A percentile compares a stretch with the other conserved stretches of the same genome.
These are phyloP conservation scores for Platycheirus rosarum DNA, from an alignment of 2,888 invertebrate genomes.

Conservation along the genomic window DNA sequence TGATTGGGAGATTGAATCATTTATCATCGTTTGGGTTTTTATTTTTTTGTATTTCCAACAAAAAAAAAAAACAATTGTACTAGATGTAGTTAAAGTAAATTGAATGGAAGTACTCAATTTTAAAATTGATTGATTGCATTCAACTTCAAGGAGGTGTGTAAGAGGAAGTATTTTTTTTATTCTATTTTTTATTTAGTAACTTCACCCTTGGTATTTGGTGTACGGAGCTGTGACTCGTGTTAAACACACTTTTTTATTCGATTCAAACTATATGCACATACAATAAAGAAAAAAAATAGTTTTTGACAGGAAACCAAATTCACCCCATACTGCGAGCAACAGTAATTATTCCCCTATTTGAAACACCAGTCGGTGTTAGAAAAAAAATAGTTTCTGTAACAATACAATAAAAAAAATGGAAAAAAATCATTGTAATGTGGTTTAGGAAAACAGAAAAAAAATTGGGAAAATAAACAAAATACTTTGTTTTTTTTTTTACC, in stretches of 20 bases:
- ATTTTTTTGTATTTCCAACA: not conserved
- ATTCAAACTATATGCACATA: constrained; percentile 18
- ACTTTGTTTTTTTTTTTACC: no score
- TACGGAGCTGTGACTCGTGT: constrained; percentile 46
- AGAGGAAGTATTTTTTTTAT: constrained; percentile 42
- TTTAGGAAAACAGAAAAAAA: constrained; percentile 35
- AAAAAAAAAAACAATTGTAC: not conserved
- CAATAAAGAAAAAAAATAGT: constrained; percentile 10
- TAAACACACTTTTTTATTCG: constrained; percentile 56
- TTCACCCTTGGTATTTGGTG: constrained; percentile 42
- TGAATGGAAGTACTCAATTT: constrained; percentile 50
- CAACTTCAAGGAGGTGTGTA: constrained; percentile 50
- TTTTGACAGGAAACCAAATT: constrained; percentile 24
- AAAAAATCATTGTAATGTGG: constrained; percentile 47
- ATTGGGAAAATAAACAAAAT: constrained; percentile 47
- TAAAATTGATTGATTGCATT: constrained; percentile 67
- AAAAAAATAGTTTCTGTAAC: constrained; percentile 40
- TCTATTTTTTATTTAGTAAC: constrained; percentile 33
- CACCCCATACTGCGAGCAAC: constrained; percentile 61
- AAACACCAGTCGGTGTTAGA: constrained; percentile 17
- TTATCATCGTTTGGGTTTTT: constrained; percentile 21
- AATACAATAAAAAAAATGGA: constrained; percentile 14
- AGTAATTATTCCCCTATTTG: constrained; percentile 58
- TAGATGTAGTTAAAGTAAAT: constrained; percentile 31
- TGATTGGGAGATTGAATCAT: constrained; percentile 48